phyloP scores from a whole-genome alignment of 2,797 vertebrate genomes.

The Tokudaia tokunoshimensis region DNA sequence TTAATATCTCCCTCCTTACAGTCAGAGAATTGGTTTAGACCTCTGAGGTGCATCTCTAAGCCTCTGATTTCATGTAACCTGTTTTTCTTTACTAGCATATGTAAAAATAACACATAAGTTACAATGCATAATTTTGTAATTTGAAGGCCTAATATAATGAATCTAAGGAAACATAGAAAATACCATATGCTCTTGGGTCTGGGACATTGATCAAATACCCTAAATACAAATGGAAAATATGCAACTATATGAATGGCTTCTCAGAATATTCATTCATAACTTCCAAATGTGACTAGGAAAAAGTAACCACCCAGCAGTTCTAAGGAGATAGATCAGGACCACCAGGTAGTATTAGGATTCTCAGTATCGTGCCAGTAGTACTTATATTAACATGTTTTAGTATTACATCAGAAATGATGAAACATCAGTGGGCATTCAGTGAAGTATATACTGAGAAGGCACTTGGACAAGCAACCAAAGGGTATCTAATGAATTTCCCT shows the following conservation, averaged over 20 bases:
- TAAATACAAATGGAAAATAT: neutral
- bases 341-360: neutral
- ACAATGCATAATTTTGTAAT: constrained; percentile 15
- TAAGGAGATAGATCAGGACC: neutral
- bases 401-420: constrained; percentile 27
- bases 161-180: constrained; percentile 52
- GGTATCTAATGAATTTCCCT: neutral
- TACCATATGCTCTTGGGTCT: neutral
- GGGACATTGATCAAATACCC: neutral
- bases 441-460: neutral
- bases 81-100: constrained; percentile 33
- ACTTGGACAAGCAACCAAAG: neutral
- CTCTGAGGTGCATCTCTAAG: neutral
- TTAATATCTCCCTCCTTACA: neutral
- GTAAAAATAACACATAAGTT: constrained; percentile 47
- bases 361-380: neutral
- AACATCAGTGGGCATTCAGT: neutral
- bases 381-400: neutral
- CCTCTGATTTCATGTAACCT: constrained; percentile 12
- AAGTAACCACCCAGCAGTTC: neutral
- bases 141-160: constrained; percentile 48
- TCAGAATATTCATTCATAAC: neutral
- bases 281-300: constrained; percentile 24
- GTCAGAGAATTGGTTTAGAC: constrained; percentile 9
- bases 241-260: neutral